Conservation (phyloP, 2,113 vertebrate species). For the Nesospiza acunhae region DNA sequence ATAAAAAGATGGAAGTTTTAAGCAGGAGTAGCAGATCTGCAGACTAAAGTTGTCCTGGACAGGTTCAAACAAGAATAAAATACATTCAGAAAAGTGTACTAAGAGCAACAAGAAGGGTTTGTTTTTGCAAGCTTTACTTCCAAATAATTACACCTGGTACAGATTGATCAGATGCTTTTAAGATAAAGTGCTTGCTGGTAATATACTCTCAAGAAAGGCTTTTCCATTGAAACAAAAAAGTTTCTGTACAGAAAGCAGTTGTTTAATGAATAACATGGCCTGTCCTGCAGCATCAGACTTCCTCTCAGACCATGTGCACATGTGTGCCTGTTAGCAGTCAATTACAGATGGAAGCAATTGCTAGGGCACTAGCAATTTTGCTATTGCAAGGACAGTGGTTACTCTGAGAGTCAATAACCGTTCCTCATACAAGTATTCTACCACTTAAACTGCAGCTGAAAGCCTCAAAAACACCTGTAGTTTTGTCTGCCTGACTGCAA, state of each 20-base stretch:
- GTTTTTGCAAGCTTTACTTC: constrained; percentile 58
- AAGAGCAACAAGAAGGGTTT: not conserved
- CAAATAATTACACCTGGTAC: constrained; percentile 36
- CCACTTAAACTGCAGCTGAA: not conserved
- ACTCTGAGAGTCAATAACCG: not conserved
- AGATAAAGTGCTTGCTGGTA: not conserved
- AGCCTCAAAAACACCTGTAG: not conserved
- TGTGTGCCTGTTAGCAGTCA: not conserved
- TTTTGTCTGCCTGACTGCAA: not conserved
- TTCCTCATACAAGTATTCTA: not conserved
- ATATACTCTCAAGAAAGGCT: not conserved
- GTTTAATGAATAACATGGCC: not conserved
- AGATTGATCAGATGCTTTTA: not conserved
- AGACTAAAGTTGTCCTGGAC: not conserved
- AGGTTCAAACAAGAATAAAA: not conserved
- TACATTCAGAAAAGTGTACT: not conserved
- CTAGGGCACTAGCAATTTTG: not conserved
- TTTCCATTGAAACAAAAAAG: not conserved
- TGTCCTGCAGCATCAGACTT: not conserved
- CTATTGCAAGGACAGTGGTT: not conserved
- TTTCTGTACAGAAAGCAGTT: not conserved
- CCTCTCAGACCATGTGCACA: not conserved
- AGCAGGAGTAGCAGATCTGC: not conserved
- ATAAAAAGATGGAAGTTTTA: not conserved
- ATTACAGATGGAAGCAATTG: not conserved